These are phyloP conservation scores for Chrysolina americana DNA, from an alignment of 2,888 invertebrate species.

Conservation along the genomic window DNA sequence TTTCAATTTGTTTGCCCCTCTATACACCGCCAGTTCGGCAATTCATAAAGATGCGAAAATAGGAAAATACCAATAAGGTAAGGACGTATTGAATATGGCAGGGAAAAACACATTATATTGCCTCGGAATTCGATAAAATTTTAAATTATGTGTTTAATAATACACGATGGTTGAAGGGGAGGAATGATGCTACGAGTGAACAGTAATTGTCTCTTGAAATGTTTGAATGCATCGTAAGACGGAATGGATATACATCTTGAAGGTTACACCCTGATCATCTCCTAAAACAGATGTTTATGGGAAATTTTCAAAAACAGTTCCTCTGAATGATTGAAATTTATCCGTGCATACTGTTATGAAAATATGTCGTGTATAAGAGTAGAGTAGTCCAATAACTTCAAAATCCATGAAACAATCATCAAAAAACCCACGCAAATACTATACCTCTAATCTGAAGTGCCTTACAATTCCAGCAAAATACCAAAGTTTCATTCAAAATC, in stretches of 20 bases:
- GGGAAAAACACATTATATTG: conserved; percentile 54
- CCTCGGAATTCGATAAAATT: conserved; percentile 56
- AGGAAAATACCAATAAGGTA: conserved; percentile 63
- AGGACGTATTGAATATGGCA: conserved; percentile 54
- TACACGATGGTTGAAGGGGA: conserved; percentile 46
- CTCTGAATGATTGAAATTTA: no score
- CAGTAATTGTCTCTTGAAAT: conserved; percentile 27
- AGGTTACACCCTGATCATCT: no score
- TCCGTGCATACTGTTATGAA: no score
- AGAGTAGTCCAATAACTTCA: no score
- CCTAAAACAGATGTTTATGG: no score
- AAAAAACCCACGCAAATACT: no score
- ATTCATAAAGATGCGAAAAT: conserved; percentile 63
- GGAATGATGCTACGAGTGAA: conserved; percentile 15
- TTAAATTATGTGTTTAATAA: conserved; percentile 58
- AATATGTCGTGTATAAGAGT: no score
- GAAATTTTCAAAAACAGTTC: no score
- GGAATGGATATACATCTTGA: neutral
- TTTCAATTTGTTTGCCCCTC: conserved; percentile 55
- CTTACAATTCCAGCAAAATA: no score
- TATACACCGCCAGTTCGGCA: conserved; percentile 39
- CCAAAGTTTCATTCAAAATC: no score
- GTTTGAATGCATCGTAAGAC: neutral
- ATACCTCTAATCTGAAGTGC: no score
- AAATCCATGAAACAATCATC: no score